Percentiles rank a stretch among this genome's conserved stretches.
These are phyloP conservation scores for Astyanax mexicanus DNA, from an alignment of 2,797 vertebrate genomes.

Conservation along the genomic window DNA sequence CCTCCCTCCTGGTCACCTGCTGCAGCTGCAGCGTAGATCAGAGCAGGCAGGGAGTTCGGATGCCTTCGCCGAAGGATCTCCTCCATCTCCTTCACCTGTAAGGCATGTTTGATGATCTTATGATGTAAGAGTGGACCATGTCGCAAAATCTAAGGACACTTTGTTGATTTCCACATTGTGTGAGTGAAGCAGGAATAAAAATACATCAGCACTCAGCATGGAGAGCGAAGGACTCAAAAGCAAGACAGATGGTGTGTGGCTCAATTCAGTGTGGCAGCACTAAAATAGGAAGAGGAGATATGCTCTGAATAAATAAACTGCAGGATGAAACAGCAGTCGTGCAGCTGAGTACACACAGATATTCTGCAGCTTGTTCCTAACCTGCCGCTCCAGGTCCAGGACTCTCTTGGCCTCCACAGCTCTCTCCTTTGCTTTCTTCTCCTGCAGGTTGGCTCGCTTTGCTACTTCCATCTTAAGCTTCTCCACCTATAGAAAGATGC, in stretches of 20 bases:
- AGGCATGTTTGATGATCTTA: slow-evolving; percentile 12
- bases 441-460: slow-evolving; percentile 76
- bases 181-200: neutral
- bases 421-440: slow-evolving; percentile 81
- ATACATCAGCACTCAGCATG: neutral
- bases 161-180: neutral
- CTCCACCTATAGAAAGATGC: slow-evolving; percentile 78
- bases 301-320: slow-evolving; percentile 12
- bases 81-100: slow-evolving; percentile 80
- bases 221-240: neutral
- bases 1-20: slow-evolving; percentile 48
- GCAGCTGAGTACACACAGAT: neutral
- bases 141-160: neutral
- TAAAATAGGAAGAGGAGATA: slow-evolving; percentile 3
- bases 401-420: slow-evolving; percentile 84
- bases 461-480: slow-evolving; percentile 83
- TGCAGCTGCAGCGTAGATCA: slow-evolving; percentile 88
- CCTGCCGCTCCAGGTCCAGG: slow-evolving; percentile 90
- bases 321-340: neutral
- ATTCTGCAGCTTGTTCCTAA: slow-evolving; percentile 47
- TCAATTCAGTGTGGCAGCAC: slow-evolving; percentile 21
- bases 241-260: slow-evolving; percentile 11
- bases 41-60: slow-evolving; percentile 91
- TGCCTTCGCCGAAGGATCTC: slow-evolving; percentile 84
- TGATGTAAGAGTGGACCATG: neutral